phyloP scores from a whole-genome alignment of 1,140 invertebrate genomes.

The Drosophila mayri region DNA sequence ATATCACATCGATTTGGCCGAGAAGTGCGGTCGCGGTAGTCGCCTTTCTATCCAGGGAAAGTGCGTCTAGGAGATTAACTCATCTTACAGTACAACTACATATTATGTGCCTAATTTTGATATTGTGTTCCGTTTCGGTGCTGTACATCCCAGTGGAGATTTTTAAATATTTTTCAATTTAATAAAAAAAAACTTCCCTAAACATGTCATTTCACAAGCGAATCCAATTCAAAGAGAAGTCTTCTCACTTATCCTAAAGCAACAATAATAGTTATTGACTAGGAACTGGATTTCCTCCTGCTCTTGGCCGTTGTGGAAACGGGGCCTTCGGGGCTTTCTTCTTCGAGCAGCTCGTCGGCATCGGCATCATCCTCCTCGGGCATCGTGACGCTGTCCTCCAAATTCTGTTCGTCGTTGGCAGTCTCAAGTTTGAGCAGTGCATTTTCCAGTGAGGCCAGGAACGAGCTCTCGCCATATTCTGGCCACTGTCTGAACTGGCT shows the following conservation, averaged over 20 bases:
- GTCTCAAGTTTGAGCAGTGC: slow-evolving; percentile 76
- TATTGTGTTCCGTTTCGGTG: slow-evolving; percentile 22
- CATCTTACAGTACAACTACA: not conserved
- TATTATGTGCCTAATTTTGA: not conserved
- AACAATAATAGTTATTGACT: slow-evolving; percentile 4
- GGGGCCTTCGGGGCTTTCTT: not conserved
- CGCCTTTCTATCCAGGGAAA: slow-evolving; percentile 49
- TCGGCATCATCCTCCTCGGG: slow-evolving; percentile 73
- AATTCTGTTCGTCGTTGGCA: slow-evolving; percentile 62
- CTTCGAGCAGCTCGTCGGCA: slow-evolving; percentile 57
- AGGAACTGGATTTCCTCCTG: slow-evolving; percentile 37
- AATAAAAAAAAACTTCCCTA: slow-evolving; percentile 2
- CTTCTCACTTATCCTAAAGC: not conserved
- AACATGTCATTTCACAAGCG: not conserved
- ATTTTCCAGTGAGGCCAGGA: slow-evolving; percentile 86
- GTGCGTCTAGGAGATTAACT: slow-evolving; percentile 22
- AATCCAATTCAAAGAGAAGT: slow-evolving; percentile 18
- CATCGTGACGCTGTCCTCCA: slow-evolving; percentile 64
- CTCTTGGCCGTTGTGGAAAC: slow-evolving; percentile 5
- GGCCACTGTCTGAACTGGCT: slow-evolving; percentile 86
- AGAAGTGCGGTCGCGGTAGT: slow-evolving; percentile 73
- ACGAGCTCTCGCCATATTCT: slow-evolving; percentile 87
- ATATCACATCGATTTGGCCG: slow-evolving; percentile 60
- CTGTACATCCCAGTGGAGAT: not conserved
- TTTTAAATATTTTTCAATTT: slow-evolving; percentile 5